phyloP scores from a whole-genome alignment of 2,888 invertebrate species.

The Anarsia innoxiella region DNA sequence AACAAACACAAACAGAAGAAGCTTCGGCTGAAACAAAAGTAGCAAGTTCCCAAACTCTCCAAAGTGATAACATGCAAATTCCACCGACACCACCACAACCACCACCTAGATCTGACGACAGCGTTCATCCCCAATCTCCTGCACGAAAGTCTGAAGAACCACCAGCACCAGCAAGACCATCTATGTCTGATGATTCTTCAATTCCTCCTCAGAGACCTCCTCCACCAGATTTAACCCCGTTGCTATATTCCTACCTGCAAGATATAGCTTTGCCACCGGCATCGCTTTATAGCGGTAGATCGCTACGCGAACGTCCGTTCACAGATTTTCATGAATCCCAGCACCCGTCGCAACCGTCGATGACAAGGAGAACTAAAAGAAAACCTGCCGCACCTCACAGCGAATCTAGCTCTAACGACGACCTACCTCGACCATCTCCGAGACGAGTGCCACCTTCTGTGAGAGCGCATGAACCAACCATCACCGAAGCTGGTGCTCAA shows the following conservation, averaged over 20 bases:
- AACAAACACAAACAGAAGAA: constrained; percentile 59
- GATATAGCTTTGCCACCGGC: constrained; percentile 67
- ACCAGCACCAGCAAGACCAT: constrained; percentile 26
- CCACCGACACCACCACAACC: constrained; percentile 4
- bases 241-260: constrained; percentile 71
- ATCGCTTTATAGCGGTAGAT: constrained; percentile 59
- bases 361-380: constrained; percentile 65
- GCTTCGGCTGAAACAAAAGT: constrained; percentile 3
- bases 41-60: constrained; percentile 15
- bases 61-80: constrained; percentile 10
- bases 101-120: neutral
- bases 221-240: constrained; percentile 63
- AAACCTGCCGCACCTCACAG: constrained; percentile 52
- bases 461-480: constrained; percentile 76
- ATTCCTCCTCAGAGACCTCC: constrained; percentile 62
- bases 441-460: constrained; percentile 50
- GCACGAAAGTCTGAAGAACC: constrained; percentile 18
- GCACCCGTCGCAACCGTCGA: constrained; percentile 54
- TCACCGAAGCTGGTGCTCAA: constrained; percentile 81
- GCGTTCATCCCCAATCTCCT: constrained; percentile 1
- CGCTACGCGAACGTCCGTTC: constrained; percentile 45
- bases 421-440: constrained; percentile 55
- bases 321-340: constrained; percentile 51
- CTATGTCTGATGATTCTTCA: constrained; percentile 34
- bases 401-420: constrained; percentile 72